Evolutionary conservation across 2,113 vertebrate genomes (phyloP).

Genomic region (Dromiciops gliroides): DNA sequence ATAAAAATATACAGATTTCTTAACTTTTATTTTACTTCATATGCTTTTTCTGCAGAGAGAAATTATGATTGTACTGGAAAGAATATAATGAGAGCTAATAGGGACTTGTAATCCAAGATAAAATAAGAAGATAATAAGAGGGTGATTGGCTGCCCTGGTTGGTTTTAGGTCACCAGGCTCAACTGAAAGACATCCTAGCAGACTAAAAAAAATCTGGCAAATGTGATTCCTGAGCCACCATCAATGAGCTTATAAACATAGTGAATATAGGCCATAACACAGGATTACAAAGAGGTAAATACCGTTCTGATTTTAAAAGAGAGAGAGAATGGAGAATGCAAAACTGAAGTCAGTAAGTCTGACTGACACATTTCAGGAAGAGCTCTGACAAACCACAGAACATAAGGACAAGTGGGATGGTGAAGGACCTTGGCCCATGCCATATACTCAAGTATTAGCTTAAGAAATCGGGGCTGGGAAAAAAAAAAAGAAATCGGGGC

Average conservation of each 20-base stretch:
- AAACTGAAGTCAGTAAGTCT: background rate
- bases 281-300: background rate
- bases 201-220: background rate
- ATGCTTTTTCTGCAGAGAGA: background rate
- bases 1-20: background rate
- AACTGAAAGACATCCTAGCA: background rate
- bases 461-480: background rate
- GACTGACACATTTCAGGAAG: background rate
- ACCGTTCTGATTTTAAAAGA: background rate
- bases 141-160: background rate
- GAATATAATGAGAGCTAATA: background rate
- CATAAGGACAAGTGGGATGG: background rate
- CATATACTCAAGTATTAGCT: background rate
- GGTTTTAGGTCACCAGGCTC: background rate
- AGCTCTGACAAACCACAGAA: background rate
- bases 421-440: background rate
- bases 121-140: background rate
- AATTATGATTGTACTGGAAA: background rate
- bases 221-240: background rate
- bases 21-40: background rate
- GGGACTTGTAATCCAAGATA: background rate
- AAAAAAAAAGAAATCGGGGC: background rate
- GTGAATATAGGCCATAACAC: background rate
- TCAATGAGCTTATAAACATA: background rate
- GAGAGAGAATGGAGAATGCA: background rate